These are phyloP conservation scores for Paracentrotus lividus DNA, from an alignment of 53 echinoderm and acorn worm genomes.

Conservation along the genomic window DNA sequence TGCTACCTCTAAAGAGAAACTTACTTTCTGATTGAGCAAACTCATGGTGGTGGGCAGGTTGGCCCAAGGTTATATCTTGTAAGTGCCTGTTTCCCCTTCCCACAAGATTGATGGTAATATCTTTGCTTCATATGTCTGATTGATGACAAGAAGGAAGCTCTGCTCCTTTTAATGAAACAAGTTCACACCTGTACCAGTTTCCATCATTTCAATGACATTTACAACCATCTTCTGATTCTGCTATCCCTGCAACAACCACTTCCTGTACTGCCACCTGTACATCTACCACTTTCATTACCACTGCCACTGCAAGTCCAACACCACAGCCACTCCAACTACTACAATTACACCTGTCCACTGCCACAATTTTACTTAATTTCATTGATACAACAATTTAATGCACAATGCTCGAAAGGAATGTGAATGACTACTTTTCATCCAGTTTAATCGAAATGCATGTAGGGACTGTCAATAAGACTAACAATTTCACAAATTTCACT, in stretches of 20 bases:
- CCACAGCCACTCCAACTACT: neutral
- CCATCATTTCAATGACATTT: neutral
- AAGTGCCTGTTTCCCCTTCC: constrained; percentile 12
- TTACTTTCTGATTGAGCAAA: neutral
- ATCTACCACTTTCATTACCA: neutral
- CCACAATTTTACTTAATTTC: neutral
- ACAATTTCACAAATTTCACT: too few species aligned
- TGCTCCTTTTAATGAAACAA: neutral
- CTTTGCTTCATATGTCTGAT: neutral
- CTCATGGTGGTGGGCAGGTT: neutral
- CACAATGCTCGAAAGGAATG: too few species aligned
- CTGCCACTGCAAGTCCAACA: neutral
- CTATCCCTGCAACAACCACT: neutral
- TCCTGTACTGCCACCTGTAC: neutral
- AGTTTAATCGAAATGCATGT: too few species aligned
- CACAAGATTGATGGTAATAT: neutral
- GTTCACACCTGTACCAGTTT: neutral
- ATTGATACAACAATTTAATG: too few species aligned
- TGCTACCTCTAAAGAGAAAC: too few species aligned
- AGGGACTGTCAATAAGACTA: too few species aligned
- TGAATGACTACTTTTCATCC: too few species aligned
- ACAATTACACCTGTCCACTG: neutral
- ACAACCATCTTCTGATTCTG: neutral
- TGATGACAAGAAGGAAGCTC: neutral
- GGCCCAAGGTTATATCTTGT: neutral